Conservation (phyloP, 2,888 invertebrate genomes). For the Balanococcus diminutus region DNA sequence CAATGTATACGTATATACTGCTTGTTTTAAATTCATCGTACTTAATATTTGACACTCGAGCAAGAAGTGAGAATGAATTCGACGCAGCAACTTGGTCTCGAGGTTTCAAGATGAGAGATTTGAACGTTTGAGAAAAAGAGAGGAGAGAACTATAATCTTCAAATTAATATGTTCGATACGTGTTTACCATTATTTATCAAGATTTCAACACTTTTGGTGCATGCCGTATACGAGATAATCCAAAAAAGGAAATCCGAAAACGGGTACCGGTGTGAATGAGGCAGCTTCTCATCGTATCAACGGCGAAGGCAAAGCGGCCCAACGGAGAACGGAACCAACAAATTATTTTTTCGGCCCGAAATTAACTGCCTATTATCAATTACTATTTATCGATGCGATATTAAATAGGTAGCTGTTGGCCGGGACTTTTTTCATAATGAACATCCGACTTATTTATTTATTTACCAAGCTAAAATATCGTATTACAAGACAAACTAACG, state of each 20-base stretch:
- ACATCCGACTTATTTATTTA: slow-evolving; percentile 31
- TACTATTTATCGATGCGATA: slow-evolving; percentile 15
- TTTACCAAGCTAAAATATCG: background rate
- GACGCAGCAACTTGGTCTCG: background rate
- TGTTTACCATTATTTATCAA: slow-evolving; percentile 25
- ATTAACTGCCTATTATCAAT: slow-evolving; percentile 42
- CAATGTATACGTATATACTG: background rate
- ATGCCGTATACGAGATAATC: background rate
- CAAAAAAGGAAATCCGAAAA: background rate
- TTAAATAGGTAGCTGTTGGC: background rate
- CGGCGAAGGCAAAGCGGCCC: background rate
- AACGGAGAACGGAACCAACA: background rate
- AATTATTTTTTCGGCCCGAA: slow-evolving; percentile 14
- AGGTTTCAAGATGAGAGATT: too few species aligned
- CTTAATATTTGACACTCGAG: background rate
- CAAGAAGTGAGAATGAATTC: background rate
- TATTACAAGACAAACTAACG: slow-evolving; percentile 17
- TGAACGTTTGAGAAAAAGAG: too few species aligned
- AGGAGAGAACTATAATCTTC: background rate
- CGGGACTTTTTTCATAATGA: slow-evolving; percentile 14
- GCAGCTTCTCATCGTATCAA: background rate
- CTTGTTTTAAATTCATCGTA: background rate
- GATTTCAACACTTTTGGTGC: slow-evolving; percentile 39
- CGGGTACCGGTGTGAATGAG: background rate
- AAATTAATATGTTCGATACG: background rate